Evolutionary conservation across 2,113 vertebrate genomes (phyloP), one percentile per base, ranked within the genome.

Genomic region (Grallaria varia): DNA sequence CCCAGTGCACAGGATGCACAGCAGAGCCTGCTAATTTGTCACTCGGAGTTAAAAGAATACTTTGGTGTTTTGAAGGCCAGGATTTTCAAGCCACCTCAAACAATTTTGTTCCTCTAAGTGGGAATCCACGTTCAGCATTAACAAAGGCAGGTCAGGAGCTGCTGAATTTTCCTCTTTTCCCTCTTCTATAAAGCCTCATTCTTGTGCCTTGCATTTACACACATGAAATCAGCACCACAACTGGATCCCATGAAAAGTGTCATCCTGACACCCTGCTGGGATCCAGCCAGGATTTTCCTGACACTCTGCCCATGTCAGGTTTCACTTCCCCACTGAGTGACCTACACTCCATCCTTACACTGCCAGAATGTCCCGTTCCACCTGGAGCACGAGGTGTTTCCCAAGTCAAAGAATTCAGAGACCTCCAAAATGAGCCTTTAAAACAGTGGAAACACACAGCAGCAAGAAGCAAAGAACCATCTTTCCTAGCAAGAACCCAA

Each of bases 1-100:
- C 49, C 76, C 89, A 16, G 82, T 18, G 63, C 87, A 95, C 93
- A 95, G 89, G 91, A 97, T 96, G 96, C 91, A 82, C 95, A 86
- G 93, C 87, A 88, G 72, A 91, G 96, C 80, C 85, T 24, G 90
- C 62, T 93, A 91, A 95, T 93, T 90, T 96, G 94, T 95, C 87
- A 91, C 94, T 31, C 47, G 14, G 67, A 67, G 59, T 31, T 84
- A 27, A 79, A 87, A 88, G 87, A 89, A 72, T 49, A 68, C 53
- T 21, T 0, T 22, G 19, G 39, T 20, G 39, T 7, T 87, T 17
- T 10, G 22, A 21, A 39, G 22, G 77, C 2, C 75, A 55, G 77
- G 8, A 13, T 28, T 72, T 59, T 53, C 35, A 8, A 68, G 10
- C 17, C 9, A 42, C 4, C 81, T 58, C 62, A 25, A 28, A n/a